A percentile compares a stretch with the other conserved stretches of the same genome.
Conservation (phyloP, 2,797 vertebrate genomes). For the Leuciscus waleckii region DNA sequence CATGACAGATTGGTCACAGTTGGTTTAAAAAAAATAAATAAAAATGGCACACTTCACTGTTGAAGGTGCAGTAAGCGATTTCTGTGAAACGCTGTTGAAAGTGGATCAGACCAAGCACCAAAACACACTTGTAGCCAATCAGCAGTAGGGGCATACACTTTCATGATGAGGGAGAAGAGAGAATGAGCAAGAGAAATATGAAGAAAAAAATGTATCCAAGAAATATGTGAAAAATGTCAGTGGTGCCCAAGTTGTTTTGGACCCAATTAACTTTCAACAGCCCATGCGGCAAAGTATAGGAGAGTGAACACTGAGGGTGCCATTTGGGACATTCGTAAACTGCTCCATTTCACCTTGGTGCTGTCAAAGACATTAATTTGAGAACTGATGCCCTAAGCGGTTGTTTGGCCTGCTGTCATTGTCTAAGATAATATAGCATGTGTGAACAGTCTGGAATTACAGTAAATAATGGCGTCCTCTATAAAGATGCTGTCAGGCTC, state of each 20-base stretch:
- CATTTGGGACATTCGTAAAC: slow-evolving; percentile 4
- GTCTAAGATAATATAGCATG: slow-evolving; percentile 57
- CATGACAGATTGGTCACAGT: not conserved
- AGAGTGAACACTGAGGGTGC: not conserved
- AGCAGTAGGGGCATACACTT: not conserved
- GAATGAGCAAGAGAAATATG: not conserved
- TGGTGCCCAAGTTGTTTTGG: not conserved
- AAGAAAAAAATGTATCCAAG: not conserved
- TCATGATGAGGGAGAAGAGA: too few species aligned
- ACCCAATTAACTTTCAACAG: not conserved
- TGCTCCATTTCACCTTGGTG: slow-evolving; percentile 32
- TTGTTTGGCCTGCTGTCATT: slow-evolving; percentile 47
- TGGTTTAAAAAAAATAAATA: not conserved
- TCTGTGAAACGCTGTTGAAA: not conserved
- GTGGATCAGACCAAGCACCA: not conserved
- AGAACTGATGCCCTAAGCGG: slow-evolving; percentile 29
- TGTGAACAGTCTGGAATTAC: slow-evolving; percentile 58
- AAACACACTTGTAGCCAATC: not conserved
- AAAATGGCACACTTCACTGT: not conserved
- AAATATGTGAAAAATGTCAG: not conserved
- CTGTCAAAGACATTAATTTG: slow-evolving; percentile 39
- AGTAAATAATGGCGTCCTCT: slow-evolving; percentile 51
- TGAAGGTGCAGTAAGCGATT: too few species aligned
- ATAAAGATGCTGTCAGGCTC: slow-evolving; percentile 29
- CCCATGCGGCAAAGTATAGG: slow-evolving; percentile 5